phyloP scores from a whole-genome alignment of 2,797 vertebrate genomes.

The Scolopax bukidnonensis region DNA sequence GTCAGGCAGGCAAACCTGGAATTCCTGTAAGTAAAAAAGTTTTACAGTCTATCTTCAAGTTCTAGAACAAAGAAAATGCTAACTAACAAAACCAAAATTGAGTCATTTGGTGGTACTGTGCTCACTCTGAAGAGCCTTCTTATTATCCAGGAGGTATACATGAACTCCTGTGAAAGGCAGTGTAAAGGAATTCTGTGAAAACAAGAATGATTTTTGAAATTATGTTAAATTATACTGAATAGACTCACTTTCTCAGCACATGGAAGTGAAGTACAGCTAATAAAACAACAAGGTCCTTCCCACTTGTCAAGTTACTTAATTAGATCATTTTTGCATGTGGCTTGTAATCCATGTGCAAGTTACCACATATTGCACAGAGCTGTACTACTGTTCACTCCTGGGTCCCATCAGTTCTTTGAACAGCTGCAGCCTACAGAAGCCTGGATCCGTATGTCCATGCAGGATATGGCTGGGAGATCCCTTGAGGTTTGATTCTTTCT shows the following conservation, averaged over 20 bases:
- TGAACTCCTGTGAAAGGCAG: background rate
- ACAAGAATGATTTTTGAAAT: background rate
- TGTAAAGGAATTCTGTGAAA: background rate
- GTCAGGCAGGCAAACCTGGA: slow-evolving; percentile 85
- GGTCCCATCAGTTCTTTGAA: background rate
- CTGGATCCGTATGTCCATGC: background rate
- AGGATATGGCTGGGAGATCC: background rate
- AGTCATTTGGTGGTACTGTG: background rate
- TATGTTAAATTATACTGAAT: background rate
- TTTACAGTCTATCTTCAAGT: slow-evolving; percentile 10
- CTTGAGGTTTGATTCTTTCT: background rate
- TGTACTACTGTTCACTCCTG: background rate
- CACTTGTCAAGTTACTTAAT: background rate
- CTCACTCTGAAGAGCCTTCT: background rate
- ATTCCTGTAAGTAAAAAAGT: slow-evolving; percentile 85
- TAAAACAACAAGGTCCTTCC: background rate
- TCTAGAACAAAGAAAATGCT: slow-evolving; percentile 11
- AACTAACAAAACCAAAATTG: background rate
- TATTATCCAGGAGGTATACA: background rate
- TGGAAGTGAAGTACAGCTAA: background rate
- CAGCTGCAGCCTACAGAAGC: background rate
- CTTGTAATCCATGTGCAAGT: background rate
- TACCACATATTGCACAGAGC: background rate
- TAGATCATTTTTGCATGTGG: background rate
- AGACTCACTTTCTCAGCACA: background rate